These are phyloP conservation scores for Hypsopygia costalis DNA, from an alignment of 2,888 invertebrate species.

Conservation along the genomic window DNA sequence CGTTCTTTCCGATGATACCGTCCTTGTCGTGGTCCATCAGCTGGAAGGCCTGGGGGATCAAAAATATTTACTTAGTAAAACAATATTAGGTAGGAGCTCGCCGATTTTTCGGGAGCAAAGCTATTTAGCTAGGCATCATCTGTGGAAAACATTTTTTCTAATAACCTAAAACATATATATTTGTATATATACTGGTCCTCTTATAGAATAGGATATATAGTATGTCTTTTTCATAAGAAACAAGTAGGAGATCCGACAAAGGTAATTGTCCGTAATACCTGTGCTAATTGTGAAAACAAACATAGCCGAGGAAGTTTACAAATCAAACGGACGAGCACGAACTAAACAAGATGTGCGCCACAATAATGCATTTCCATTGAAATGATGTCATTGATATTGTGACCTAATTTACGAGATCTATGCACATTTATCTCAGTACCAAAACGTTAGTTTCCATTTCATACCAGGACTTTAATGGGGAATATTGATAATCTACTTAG, in stretches of 20 bases:
- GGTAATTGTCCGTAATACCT: background rate
- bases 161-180: too few species aligned
- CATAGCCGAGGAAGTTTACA: slow-evolving; percentile 39
- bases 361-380: slow-evolving; percentile 21
- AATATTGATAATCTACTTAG: too few species aligned
- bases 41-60: slow-evolving; percentile 88
- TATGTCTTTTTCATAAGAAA: slow-evolving; percentile 1
- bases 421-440: too few species aligned
- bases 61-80: background rate
- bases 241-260: slow-evolving; percentile 8
- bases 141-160: too few species aligned
- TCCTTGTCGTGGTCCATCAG: slow-evolving; percentile 98
- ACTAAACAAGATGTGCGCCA: slow-evolving; percentile 26
- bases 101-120: too few species aligned
- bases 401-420: too few species aligned
- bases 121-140: too few species aligned
- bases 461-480: too few species aligned
- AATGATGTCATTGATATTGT: slow-evolving; percentile 15
- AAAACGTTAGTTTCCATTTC: too few species aligned
- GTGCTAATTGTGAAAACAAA: slow-evolving; percentile 12
- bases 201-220: too few species aligned
- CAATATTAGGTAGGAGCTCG: too few species aligned
- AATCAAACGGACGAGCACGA: slow-evolving; percentile 43
- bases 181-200: too few species aligned
- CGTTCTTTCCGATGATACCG: slow-evolving; percentile 93